Base-by-base conservation (phyloP, 2,888 invertebrate species). In the Homarus gammarus region DNA sequence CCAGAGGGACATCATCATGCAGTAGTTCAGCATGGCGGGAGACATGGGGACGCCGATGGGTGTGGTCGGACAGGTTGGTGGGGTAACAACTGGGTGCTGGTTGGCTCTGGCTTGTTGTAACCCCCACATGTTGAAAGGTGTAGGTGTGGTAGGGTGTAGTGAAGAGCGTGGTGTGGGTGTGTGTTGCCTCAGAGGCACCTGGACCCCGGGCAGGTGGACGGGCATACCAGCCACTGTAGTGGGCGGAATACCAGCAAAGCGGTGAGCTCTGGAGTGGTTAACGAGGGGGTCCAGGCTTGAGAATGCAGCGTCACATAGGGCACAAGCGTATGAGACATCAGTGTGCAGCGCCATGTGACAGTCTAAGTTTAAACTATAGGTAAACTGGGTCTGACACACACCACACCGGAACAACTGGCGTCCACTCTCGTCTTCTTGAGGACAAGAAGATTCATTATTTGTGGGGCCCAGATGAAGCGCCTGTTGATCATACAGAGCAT, bases 281-380 rank as follows among this genome's bases (percentile, higher is more conserved):
- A 81, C 61, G 15, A 87, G 79, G 8, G 87, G 87, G 56, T 87
- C 87, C n/a, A 87, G 38, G 33, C 72, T 40, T 18, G 79, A 73
- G 38, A 87, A 87, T 27, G 81, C 36, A 12, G 81, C 72, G 10
- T 87, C 72, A 44, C 87, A 87, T n/a, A 81, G 15, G n/a, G 81
- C 79, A 56, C 87, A 87, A 18, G 51, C 51, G 49, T 87, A 87
- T 22, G 72, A 72, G 1, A 72, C 81, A 10, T 72, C 72, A 18
- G 81, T 38, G 56, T 87, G 87, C 22, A 87, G 70, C 15, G 73
- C 87, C 87, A 87, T 87, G 27, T 87, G 87, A 33, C 87, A 87
- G 38, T 87, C 87, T 27, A 87, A 73, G 40, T 87, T 87, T 36
- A 87, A 82, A 49, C 87, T 87, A 56, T 51, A 81, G 15, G 81